Evolutionary conservation across 1,140 invertebrate genomes (phyloP), one percentile per base, ranked within the genome.

Genomic region (Episyrphus balteatus): DNA sequence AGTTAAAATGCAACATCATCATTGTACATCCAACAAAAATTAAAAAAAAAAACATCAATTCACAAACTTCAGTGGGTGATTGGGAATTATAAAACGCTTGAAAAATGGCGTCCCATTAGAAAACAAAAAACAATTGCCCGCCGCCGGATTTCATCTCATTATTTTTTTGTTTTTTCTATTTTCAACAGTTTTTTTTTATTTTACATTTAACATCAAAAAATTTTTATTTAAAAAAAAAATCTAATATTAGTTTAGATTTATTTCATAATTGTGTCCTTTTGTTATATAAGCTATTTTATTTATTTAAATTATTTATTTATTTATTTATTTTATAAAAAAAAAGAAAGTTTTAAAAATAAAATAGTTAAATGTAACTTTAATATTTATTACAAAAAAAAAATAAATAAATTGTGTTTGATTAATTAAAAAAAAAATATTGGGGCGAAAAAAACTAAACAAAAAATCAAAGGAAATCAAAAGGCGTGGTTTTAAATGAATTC

Each of bases 251-350:
- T 44, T 21, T 44, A 18, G 38, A 34, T 15, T 44, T 33, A 44
- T 44, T 30, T 15, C 31, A 33, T 31, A 44, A 44, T 32, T 33
- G 31, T 44, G 31, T 44, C 21, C 21, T 30, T 17, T 44, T 14
- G 31, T 44, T 31, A 26, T 26, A 26, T 26, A 26, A 26, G 21
- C 21, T 26, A 5, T 26, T 55, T 49, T 57, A 59, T 54, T 57
- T 61, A 62, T 51, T 63, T 53, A 60, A 54, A 59, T 50, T 57
- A 56, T 55, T 62, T 62, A 62, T 62, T 62, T 62, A 62, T 60
- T 62, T 59, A 56, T 59, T 58, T 58, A 56, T 55, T 61, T 60
- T 58, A 61, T 61, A 55, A 58, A 60, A 59, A 60, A 52, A 59
- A 41, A 57, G 56, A 34, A 39, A 47, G 39, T 46, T 30, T 21